Evolutionary conservation across 2,797 vertebrate genomes (phyloP).

Genomic region (Natrix natrix): DNA sequence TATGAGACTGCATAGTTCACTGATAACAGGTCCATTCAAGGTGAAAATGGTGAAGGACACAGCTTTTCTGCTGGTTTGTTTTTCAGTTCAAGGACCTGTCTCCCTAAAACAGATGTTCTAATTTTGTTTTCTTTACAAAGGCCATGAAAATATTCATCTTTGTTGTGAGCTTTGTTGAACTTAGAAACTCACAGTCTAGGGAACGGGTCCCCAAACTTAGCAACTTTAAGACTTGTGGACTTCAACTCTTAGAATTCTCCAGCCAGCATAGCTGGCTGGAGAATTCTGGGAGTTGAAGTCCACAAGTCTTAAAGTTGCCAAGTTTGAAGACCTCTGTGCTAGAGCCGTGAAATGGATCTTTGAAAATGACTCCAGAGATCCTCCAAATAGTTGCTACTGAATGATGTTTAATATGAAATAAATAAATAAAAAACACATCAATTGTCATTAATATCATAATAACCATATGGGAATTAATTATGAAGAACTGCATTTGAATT

Average conservation of each 20-base stretch:
- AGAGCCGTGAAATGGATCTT: background rate
- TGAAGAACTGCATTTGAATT: background rate
- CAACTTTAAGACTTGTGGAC: too few relatives aligned
- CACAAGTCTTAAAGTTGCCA: too few relatives aligned
- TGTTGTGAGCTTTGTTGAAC: background rate
- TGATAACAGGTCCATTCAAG: background rate
- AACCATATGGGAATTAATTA: background rate
- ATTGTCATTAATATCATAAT: background rate
- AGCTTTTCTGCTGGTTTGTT: background rate
- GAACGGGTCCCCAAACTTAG: too few relatives aligned
- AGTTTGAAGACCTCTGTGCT: background rate
- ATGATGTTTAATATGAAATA: background rate
- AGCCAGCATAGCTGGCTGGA: too few relatives aligned
- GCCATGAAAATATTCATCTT: background rate
- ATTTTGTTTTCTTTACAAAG: background rate
- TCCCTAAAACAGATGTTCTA: background rate
- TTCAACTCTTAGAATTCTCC: too few relatives aligned
- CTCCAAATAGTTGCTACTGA: background rate
- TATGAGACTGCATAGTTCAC: too few relatives aligned
- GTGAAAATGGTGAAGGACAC: background rate
- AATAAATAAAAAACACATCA: background rate
- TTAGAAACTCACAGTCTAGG: background rate
- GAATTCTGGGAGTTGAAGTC: too few relatives aligned
- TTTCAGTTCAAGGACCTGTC: background rate
- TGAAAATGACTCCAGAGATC: background rate